Conservation (phyloP, 2,797 vertebrate species). For the Discoglossus pictus region DNA sequence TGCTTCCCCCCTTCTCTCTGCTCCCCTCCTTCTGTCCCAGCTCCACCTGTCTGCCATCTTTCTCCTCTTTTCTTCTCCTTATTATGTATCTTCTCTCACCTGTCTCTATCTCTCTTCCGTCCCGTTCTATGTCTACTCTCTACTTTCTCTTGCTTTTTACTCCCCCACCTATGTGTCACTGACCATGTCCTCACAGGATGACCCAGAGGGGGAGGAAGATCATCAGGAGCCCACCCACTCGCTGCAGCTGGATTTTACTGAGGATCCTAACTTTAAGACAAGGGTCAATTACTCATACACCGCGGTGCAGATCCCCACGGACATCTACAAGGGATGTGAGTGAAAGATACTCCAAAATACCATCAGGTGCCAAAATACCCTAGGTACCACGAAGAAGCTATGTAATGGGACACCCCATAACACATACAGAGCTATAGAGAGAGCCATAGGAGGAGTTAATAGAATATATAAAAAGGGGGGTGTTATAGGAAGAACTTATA, state of each 20-base stretch:
- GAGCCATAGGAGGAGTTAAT: too few species aligned
- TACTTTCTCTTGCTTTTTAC: too few species aligned
- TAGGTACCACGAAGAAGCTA: not conserved
- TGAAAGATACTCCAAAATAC: slow-evolving; percentile 29
- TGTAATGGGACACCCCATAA: too few species aligned
- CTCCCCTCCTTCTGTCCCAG: slow-evolving; percentile 8
- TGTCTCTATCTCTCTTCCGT: too few species aligned
- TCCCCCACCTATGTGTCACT: too few species aligned
- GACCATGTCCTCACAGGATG: slow-evolving; percentile 73
- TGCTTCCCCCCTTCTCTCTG: not conserved
- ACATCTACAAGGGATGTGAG: slow-evolving; percentile 99
- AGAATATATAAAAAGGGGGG: too few species aligned
- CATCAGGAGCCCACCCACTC: slow-evolving; percentile 78
- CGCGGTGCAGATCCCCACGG: slow-evolving; percentile 97
- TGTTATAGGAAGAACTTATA: too few species aligned
- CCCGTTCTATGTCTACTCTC: too few species aligned
- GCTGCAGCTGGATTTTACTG: slow-evolving; percentile 89
- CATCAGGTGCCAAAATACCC: not conserved
- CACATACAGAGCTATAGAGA: too few species aligned
- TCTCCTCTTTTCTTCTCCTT: too few species aligned
- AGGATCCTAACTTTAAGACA: slow-evolving; percentile 92
- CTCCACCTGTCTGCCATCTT: too few species aligned
- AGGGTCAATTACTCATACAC: slow-evolving; percentile 97
- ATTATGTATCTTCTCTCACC: too few species aligned
- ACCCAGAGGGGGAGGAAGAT: slow-evolving; percentile 83